Evolutionary conservation across 2,797 vertebrate species (phyloP), one percentile per base, ranked within the genome.

Genomic region (Acrocephalus scirpaceus): DNA sequence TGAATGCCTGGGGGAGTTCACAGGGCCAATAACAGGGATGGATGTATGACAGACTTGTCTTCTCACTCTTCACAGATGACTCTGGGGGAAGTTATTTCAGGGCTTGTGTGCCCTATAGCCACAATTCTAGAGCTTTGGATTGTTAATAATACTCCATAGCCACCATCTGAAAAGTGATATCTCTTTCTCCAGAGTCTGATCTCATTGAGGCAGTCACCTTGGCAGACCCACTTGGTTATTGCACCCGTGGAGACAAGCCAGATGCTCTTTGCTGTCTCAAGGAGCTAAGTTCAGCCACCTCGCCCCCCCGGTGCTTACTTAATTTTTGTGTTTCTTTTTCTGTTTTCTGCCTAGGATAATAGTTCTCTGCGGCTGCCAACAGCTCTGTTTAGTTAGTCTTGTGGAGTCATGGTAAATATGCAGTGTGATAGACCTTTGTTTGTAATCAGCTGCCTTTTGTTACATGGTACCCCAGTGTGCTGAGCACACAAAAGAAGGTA

Each of bases 321-420:
- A 18, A 16, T 40, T 58, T 48, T 36, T 30, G 19, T 44, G 4
- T n/a, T 48, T 30, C 5, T 73, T 75, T 25, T 38, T 25, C 9
- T 42, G 23, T 30, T n/a, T 40, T 17, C 8, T 51, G 5, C 17
- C 30, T 30, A 8, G 5, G n/a, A 19, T 64, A 70, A 53, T 21
- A 64, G 8, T 23, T 78, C 85, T 60, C 13, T 88, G 9, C n/a
- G 88, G 32, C 44, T 86, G 53, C 57, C 48, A 72, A 9, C 26
- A 90, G 15, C 32, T 88, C 42, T 66, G 47, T 69, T 92, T 53
- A 64, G 34, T 92, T 53, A 64, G 34, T 50, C n/a, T 77, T 26
- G 5, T 4, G 1, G 56, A 85, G 73, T 51, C 16, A 11, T 10
- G 16, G 50, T 44, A 71, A 83, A 78, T 22, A 45, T 10, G 30